Conservation (phyloP, 1,140 invertebrate genomes). For the Dendroctonus ponderosae region DNA sequence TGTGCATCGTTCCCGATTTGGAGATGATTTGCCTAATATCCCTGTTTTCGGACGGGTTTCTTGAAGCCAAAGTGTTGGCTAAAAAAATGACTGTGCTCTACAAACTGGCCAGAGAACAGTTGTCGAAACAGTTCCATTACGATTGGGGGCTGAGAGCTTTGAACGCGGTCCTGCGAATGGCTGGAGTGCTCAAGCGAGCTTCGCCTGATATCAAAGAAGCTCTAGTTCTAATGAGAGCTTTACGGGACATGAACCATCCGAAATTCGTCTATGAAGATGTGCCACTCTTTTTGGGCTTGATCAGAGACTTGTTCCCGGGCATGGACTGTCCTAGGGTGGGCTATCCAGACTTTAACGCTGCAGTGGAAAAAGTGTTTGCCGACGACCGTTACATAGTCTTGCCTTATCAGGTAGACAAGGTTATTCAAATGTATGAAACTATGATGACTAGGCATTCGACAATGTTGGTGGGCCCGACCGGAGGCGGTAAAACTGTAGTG, state of each 20-base stretch:
- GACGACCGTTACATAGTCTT: slow-evolving; percentile 72
- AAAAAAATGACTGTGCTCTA: slow-evolving; percentile 93
- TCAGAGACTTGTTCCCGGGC: slow-evolving; percentile 85
- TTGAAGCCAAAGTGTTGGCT: slow-evolving; percentile 80
- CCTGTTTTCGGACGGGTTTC: slow-evolving; percentile 86
- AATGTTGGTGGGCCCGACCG: slow-evolving; percentile 89
- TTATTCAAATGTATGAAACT: slow-evolving; percentile 87
- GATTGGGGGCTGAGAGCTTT: slow-evolving; percentile 89
- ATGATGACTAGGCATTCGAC: slow-evolving; percentile 91
- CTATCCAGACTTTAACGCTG: slow-evolving; percentile 81
- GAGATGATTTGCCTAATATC: slow-evolving; percentile 91
- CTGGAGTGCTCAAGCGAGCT: slow-evolving; percentile 77
- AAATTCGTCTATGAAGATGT: slow-evolving; percentile 91
- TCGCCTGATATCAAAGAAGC: slow-evolving; percentile 76
- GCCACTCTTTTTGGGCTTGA: slow-evolving; percentile 82
- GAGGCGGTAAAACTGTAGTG: slow-evolving; percentile 85
- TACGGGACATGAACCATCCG: slow-evolving; percentile 88
- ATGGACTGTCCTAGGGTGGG: slow-evolving; percentile 80
- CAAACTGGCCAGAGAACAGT: slow-evolving; percentile 77
- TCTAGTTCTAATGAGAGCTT: slow-evolving; percentile 82
- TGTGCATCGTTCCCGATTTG: slow-evolving; percentile 84
- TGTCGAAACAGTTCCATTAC: slow-evolving; percentile 91
- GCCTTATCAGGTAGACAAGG: slow-evolving; percentile 67
- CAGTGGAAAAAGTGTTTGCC: slow-evolving; percentile 66
- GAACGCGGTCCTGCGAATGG: slow-evolving; percentile 86